Conservation (phyloP, 2,113 vertebrate genomes). For the Lanius ludovicianus region DNA sequence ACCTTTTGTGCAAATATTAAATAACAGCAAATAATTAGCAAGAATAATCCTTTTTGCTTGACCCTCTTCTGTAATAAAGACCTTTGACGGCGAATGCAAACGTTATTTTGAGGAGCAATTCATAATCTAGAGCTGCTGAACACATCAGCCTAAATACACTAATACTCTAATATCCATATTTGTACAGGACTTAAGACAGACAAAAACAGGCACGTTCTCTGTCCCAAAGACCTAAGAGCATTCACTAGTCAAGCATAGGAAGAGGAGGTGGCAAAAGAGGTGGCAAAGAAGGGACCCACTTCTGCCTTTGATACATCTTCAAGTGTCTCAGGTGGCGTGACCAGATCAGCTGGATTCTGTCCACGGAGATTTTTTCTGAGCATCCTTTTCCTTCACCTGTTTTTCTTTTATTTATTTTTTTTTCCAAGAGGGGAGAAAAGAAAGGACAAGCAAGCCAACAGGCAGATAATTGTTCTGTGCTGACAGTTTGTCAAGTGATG, state of each 20-base stretch:
- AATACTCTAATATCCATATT: constrained; percentile 25
- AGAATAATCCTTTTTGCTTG: constrained; percentile 55
- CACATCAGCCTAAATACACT: constrained; percentile 22
- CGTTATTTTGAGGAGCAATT: constrained; percentile 45
- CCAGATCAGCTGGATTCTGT: background rate
- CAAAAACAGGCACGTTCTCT: background rate
- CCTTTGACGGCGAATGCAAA: background rate
- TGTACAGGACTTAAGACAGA: constrained; percentile 23
- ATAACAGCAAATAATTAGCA: constrained; percentile 51
- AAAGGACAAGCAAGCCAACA: background rate
- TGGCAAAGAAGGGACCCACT: background rate
- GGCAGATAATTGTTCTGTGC: constrained; percentile 28
- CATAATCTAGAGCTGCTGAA: constrained; percentile 32
- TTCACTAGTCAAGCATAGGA: background rate
- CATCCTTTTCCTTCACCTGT: background rate
- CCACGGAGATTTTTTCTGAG: background rate
- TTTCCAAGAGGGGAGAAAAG: background rate
- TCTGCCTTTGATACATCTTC: background rate
- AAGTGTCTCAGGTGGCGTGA: background rate
- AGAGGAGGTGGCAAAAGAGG: background rate
- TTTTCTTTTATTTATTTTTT: background rate
- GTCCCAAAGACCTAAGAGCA: background rate
- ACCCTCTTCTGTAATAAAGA: constrained; percentile 49
- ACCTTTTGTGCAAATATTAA: constrained; percentile 59
- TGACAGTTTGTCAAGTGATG: constrained; percentile 45